Evolutionary conservation across 2,113 vertebrate genomes (phyloP).

Genomic region (Stegastes partitus): DNA sequence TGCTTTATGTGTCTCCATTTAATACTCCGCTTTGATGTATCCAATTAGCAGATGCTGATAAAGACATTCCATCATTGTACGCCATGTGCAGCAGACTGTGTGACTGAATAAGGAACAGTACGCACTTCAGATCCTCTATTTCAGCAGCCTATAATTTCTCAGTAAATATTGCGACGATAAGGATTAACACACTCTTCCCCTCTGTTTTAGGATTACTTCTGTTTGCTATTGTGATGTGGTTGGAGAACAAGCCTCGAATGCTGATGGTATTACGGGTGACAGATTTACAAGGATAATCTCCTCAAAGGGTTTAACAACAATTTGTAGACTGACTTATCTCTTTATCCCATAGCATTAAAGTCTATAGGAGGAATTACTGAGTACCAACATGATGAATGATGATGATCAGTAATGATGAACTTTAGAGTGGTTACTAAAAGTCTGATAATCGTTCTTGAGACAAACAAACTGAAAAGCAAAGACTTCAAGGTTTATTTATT

Average conservation of each 20-base stretch:
- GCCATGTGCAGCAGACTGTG: neutral
- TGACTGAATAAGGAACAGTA: neutral
- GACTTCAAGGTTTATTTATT: neutral
- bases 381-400: conserved; percentile 20
- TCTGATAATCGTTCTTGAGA: neutral
- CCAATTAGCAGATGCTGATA: neutral
- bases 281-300: conserved; percentile 75
- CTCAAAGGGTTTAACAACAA: conserved; percentile 61
- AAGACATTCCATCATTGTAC: neutral
- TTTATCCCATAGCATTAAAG: conserved; percentile 55
- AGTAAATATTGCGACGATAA: conserved; percentile 50
- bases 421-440: conserved; percentile 19
- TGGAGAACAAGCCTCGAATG: conserved; percentile 39
- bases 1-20: neutral
- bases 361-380: conserved; percentile 33
- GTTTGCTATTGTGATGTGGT: conserved; percentile 55
- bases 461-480: conserved; percentile 1
- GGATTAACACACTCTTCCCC: conserved; percentile 55
- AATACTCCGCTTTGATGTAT: neutral
- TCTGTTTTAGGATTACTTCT: conserved; percentile 58
- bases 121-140: neutral
- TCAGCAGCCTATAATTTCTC: conserved; percentile 26
- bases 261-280: conserved; percentile 55
- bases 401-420: conserved; percentile 30
- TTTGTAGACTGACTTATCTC: conserved; percentile 62